Percentiles rank a stretch among this genome's conserved stretches.
phyloP scores from a whole-genome alignment of 2,113 vertebrate genomes.

The Neolamprologus caudopunctatus region DNA sequence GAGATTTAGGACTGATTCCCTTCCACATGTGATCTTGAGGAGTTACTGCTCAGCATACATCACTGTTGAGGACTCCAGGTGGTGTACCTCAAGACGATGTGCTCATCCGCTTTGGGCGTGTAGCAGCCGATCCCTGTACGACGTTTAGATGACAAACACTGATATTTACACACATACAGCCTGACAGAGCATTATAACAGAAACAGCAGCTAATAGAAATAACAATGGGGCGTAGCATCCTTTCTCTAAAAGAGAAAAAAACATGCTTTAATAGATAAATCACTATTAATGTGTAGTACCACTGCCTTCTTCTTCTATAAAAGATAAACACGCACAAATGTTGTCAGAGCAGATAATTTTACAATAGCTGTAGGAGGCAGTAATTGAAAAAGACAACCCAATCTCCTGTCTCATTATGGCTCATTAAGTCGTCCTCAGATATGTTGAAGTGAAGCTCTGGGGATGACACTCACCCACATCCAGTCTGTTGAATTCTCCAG shows the following conservation, averaged over 20 bases:
- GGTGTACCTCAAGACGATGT: conserved; percentile 54
- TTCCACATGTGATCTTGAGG: background rate
- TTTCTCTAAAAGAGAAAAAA: background rate
- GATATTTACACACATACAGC: background rate
- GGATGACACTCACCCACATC: conserved; percentile 55
- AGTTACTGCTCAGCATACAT: background rate
- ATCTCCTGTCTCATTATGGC: conserved; percentile 23
- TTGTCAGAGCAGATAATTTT: background rate
- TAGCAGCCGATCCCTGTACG: conserved; percentile 56
- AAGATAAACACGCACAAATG: background rate
- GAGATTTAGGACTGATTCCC: background rate
- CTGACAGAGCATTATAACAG: background rate
- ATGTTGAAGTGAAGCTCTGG: background rate
- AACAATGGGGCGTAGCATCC: background rate
- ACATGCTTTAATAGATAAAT: background rate
- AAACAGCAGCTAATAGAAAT: background rate
- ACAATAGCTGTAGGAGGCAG: background rate
- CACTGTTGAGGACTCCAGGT: conserved; percentile 1
- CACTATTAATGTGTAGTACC: background rate
- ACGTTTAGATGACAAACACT: background rate
- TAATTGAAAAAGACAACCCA: conserved; percentile 10
- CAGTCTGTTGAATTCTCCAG: conserved; percentile 21
- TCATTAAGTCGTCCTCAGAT: conserved; percentile 31
- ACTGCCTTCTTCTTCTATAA: background rate
- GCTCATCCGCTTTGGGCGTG: conserved; percentile 30